Percentiles rank a stretch among this genome's conserved stretches.
phyloP scores from a whole-genome alignment of 2,113 vertebrate genomes.

The Rostratula benghalensis region DNA sequence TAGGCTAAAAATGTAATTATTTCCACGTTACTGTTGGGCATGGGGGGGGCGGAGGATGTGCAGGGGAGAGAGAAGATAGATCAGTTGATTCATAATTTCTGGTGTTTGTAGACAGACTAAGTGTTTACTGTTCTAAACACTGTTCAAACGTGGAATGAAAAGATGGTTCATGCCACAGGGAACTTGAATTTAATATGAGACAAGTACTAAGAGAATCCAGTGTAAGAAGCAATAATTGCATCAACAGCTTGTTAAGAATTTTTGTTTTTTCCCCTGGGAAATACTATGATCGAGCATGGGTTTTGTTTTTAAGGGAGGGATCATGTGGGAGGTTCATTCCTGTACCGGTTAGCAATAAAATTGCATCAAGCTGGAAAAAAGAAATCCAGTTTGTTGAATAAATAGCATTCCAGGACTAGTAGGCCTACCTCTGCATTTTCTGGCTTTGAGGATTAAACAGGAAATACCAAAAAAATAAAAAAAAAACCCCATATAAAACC shows the following conservation, averaged over 20 bases:
- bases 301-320: background rate
- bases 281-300: background rate
- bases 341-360: slow-evolving; percentile 12
- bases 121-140: background rate
- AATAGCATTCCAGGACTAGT: slow-evolving; percentile 1
- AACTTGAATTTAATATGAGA: slow-evolving; percentile 34
- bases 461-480: slow-evolving; percentile 54
- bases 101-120: background rate
- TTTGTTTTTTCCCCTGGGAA: background rate
- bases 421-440: slow-evolving; percentile 49
- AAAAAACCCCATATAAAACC: background rate
- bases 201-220: background rate
- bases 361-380: slow-evolving; percentile 7
- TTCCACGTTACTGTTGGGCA: background rate
- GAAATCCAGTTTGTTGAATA: background rate
- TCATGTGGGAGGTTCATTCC: background rate
- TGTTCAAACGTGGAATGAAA: background rate
- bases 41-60: background rate
- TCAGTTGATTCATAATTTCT: slow-evolving; percentile 29
- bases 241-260: background rate
- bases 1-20: slow-evolving; percentile 3
- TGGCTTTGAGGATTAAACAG: slow-evolving; percentile 52
- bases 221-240: slow-evolving; percentile 2
- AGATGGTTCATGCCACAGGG: background rate
- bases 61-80: background rate